These are phyloP conservation scores for Sinocyclocheilus anshuiensis DNA, from an alignment of 2,113 vertebrate species.

Conservation along the genomic window DNA sequence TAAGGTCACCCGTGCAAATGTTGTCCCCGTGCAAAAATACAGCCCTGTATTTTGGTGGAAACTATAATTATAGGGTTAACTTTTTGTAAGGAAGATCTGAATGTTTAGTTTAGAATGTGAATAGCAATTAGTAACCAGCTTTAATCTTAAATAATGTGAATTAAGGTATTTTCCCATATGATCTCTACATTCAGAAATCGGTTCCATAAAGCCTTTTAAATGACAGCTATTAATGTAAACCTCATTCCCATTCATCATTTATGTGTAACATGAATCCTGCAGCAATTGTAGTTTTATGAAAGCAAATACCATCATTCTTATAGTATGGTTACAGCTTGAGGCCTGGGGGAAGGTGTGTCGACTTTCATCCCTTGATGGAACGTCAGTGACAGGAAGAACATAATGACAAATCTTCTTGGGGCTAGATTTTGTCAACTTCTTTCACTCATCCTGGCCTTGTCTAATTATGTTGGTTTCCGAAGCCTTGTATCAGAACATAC, in stretches of 20 bases:
- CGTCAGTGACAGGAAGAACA: conserved; percentile 72
- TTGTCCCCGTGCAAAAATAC: background rate
- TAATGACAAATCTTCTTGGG: conserved; percentile 67
- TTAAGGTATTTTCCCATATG: background rate
- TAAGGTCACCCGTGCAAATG: too few relatives aligned
- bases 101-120: background rate
- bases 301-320: conserved; percentile 43
- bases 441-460: conserved; percentile 61
- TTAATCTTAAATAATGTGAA: background rate
- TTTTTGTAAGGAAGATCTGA: background rate
- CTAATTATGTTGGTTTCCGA: conserved; percentile 70
- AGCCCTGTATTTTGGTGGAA: background rate
- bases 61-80: background rate
- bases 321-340: conserved; percentile 27
- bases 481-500: conserved; percentile 65
- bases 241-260: conserved; percentile 30
- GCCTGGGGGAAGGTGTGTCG: conserved; percentile 43
- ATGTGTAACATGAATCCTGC: conserved; percentile 40
- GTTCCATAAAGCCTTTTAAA: conserved; percentile 35
- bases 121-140: conserved; percentile 3
- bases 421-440: conserved; percentile 69
- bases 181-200: conserved; percentile 24
- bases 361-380: conserved; percentile 67
- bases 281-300: conserved; percentile 45
- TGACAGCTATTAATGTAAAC: conserved; percentile 54